Conservation (phyloP, 2,888 invertebrate species). For the Oligia fasciuncula region DNA sequence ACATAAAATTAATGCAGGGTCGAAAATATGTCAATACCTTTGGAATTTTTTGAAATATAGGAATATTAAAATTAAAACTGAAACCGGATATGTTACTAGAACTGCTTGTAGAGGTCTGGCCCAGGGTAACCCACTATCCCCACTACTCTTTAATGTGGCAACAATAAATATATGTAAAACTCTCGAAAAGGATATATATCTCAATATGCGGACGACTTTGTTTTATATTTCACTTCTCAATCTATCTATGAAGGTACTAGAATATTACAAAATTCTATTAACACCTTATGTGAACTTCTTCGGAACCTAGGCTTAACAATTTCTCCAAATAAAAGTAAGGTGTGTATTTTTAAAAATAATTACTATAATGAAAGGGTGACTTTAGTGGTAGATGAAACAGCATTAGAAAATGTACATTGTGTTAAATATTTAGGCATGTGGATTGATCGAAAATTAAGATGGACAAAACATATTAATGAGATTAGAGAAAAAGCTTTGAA, state of each 20-base stretch:
- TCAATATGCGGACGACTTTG: not conserved
- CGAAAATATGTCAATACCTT: not conserved
- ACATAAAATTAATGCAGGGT: not conserved
- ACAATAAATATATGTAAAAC: not conserved
- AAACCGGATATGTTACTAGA: not conserved
- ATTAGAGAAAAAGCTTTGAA: too few relatives aligned
- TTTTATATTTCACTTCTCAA: not conserved
- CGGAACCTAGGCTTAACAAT: too few relatives aligned
- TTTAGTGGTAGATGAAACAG: not conserved
- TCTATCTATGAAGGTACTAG: not conserved
- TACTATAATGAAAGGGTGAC: not conserved
- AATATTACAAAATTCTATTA: too few relatives aligned
- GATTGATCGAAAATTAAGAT: not conserved
- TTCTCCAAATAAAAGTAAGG: not conserved
- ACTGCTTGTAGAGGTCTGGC: slow-evolving; percentile 2
- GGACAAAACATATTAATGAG: not conserved
- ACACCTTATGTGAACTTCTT: too few relatives aligned
- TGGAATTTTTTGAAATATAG: not conserved
- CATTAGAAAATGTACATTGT: not conserved
- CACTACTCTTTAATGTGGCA: not conserved
- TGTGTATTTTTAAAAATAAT: not conserved
- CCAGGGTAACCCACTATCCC: not conserved
- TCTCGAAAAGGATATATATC: not conserved
- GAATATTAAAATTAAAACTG: not conserved
- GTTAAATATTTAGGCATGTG: not conserved